Evolutionary conservation across 2,113 vertebrate genomes (phyloP).

Genomic region (Rhinichthys klamathensis): DNA sequence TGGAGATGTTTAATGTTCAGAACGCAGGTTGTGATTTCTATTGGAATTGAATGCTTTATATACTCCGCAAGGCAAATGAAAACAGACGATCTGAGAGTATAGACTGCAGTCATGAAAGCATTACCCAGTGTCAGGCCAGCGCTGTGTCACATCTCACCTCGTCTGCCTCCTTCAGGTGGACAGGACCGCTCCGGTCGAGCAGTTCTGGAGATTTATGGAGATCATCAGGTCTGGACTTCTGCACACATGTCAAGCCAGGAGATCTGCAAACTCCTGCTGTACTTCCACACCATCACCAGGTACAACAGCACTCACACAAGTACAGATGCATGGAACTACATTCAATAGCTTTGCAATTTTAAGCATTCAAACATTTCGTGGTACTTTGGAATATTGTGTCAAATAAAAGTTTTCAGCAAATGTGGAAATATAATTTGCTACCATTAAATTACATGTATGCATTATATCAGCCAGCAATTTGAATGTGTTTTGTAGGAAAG

Average conservation of each 20-base stretch:
- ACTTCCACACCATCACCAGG: conserved; percentile 84
- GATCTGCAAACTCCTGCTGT: conserved; percentile 80
- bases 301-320: conserved; percentile 54
- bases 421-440: too few species aligned
- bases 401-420: too few species aligned
- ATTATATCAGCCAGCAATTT: too few species aligned
- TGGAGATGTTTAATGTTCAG: too few species aligned
- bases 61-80: not conserved
- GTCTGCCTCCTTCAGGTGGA: conserved; percentile 74
- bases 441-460: too few species aligned
- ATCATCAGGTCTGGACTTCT: conserved; percentile 76
- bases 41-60: not conserved
- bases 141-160: not conserved
- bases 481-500: conserved; percentile 68
- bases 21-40: not conserved
- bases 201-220: conserved; percentile 83
- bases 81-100: not conserved
- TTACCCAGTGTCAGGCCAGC: not conserved
- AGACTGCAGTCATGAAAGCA: not conserved
- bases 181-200: conserved; percentile 82
- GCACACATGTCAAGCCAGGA: conserved; percentile 74
- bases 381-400: too few species aligned
- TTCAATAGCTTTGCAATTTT: too few species aligned
- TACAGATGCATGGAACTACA: not conserved
- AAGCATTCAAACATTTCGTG: too few species aligned